Evolutionary conservation across 1,140 invertebrate species (phyloP).

Genomic region (Zaprionus ghesquierei): DNA sequence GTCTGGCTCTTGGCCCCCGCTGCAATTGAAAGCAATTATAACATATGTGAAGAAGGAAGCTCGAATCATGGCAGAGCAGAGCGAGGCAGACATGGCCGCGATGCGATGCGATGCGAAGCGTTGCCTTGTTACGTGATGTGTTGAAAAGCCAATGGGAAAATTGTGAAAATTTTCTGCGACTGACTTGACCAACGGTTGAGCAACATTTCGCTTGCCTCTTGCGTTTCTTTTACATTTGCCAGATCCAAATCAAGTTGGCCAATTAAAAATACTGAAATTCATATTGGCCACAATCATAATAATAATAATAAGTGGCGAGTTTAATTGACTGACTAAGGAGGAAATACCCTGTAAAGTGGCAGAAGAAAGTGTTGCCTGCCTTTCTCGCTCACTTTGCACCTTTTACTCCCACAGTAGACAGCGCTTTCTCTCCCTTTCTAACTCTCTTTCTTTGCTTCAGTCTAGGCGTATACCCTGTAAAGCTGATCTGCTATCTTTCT

Average conservation of each 20-base stretch:
- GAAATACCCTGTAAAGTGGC: conserved; percentile 1
- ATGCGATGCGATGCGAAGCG: conserved; percentile 5
- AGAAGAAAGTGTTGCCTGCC: too few relatives aligned
- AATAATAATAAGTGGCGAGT: neutral
- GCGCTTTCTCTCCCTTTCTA: too few relatives aligned
- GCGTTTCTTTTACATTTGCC: neutral
- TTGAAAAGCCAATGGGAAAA: conserved; percentile 24
- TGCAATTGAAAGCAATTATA: conserved; percentile 76
- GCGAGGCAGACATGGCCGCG: neutral
- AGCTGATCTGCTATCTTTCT: too few relatives aligned
- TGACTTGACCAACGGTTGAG: conserved; percentile 33
- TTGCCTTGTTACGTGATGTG: conserved; percentile 1
- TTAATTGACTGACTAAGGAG: neutral
- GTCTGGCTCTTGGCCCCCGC: conserved; percentile 36
- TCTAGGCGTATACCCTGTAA: too few relatives aligned
- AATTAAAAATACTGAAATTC: conserved; percentile 41
- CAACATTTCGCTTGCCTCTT: conserved; percentile 33
- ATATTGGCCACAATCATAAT: conserved; percentile 26
- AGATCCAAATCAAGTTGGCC: conserved; percentile 38
- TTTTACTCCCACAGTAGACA: too few relatives aligned
- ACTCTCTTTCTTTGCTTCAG: too few relatives aligned
- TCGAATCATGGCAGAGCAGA: conserved; percentile 6
- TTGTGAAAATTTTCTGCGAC: conserved; percentile 30
- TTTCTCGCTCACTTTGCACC: too few relatives aligned
- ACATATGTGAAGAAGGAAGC: conserved; percentile 52